phyloP scores from a whole-genome alignment of 2,888 invertebrate genomes.

The Harpalus rubripes region DNA sequence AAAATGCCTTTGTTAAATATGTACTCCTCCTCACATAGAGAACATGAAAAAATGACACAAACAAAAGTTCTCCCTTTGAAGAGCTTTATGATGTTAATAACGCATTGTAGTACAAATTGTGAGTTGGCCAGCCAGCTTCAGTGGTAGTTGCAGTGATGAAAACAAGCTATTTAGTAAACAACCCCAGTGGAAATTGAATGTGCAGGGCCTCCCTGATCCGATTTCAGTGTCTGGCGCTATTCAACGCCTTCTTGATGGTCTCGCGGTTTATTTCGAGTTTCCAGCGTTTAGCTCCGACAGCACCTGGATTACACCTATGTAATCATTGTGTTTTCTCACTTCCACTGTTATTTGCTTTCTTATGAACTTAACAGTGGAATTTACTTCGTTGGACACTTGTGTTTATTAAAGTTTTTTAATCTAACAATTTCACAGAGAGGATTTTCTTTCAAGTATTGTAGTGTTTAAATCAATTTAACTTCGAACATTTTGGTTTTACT shows the following conservation, averaged over 20 bases:
- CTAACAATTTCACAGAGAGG: background rate
- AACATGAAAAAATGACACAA: background rate
- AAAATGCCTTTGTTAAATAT: conserved; percentile 3
- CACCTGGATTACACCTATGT: conserved; percentile 29
- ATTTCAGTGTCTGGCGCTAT: conserved; percentile 5
- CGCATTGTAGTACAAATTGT: background rate
- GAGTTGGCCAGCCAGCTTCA: background rate
- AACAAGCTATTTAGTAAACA: conserved; percentile 60
- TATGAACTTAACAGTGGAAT: background rate
- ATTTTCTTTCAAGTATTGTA: background rate
- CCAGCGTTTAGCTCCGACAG: conserved; percentile 11
- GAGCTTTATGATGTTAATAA: background rate
- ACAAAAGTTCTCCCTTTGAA: conserved; percentile 5
- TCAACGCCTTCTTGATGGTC: conserved; percentile 28
- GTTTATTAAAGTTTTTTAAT: conserved; percentile 7
- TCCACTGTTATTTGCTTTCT: conserved; percentile 20
- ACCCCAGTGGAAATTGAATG: conserved; percentile 57
- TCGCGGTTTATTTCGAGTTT: conserved; percentile 15
- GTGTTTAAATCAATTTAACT: background rate
- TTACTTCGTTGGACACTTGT: background rate
- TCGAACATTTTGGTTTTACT: background rate
- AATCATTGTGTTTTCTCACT: conserved; percentile 36
- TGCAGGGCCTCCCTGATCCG: conserved; percentile 16
- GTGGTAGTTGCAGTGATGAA: conserved; percentile 34
- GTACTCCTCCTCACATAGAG: background rate